Evolutionary conservation across 2,888 invertebrate genomes (phyloP).

Genomic region (Bombylius discolor): DNA sequence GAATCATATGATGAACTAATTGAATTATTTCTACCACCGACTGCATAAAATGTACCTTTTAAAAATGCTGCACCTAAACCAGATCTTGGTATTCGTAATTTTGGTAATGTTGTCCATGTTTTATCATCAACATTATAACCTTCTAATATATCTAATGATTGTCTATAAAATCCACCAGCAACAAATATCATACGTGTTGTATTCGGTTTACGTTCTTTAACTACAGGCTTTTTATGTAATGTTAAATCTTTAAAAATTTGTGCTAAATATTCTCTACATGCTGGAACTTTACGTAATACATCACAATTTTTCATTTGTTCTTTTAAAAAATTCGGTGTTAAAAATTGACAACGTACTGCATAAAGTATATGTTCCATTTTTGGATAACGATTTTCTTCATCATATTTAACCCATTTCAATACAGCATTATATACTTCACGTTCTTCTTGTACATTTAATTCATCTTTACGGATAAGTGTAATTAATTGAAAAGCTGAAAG

Average conservation of each 20-base stretch:
- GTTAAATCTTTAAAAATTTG: constrained; percentile 85
- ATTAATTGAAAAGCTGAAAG: constrained; percentile 68
- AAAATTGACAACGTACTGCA: constrained; percentile 82
- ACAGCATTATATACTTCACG: constrained; percentile 86
- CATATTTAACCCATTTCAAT: constrained; percentile 80
- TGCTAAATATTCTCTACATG: constrained; percentile 78
- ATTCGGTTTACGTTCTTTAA: constrained; percentile 75
- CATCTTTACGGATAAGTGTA: constrained; percentile 73
- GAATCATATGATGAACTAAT: constrained; percentile 78
- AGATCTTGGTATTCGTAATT: constrained; percentile 75
- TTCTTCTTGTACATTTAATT: constrained; percentile 83
- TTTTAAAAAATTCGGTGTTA: constrained; percentile 79
- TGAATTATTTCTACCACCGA: constrained; percentile 84
- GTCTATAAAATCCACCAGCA: constrained; percentile 77
- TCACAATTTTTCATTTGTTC: constrained; percentile 86
- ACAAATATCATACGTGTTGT: constrained; percentile 83
- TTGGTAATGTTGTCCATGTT: constrained; percentile 69
- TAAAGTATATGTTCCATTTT: constrained; percentile 80
- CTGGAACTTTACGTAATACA: constrained; percentile 73
- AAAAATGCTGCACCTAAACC: constrained; percentile 77
- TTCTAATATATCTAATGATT: constrained; percentile 77
- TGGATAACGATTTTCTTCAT: constrained; percentile 67
- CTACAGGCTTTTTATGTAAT: constrained; percentile 71
- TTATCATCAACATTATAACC: constrained; percentile 78
- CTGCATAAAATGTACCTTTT: constrained; percentile 80